These are phyloP conservation scores for Ochotona princeps DNA, from an alignment of 2,113 vertebrate genomes.

Conservation along the genomic window DNA sequence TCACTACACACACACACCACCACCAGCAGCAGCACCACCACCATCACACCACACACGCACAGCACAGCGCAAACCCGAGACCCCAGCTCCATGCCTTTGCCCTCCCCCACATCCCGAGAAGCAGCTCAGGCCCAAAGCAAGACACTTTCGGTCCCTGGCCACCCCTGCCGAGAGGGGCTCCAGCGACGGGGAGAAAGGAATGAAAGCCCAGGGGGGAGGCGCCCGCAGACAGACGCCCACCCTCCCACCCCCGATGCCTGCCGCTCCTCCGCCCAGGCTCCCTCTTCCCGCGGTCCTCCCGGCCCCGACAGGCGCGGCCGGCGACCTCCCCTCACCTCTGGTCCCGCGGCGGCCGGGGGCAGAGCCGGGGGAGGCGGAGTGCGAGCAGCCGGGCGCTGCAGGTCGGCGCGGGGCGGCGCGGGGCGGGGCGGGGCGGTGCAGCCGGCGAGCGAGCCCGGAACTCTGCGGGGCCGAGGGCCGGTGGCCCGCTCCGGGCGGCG, in stretches of 20 bases:
- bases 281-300: constrained; percentile 32
- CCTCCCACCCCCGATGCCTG: constrained; percentile 37
- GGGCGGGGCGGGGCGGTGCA: constrained; percentile 65
- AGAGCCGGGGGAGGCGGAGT: constrained; percentile 58
- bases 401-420: constrained; percentile 48
- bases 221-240: constrained; percentile 74
- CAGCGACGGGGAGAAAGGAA: constrained; percentile 66
- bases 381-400: constrained; percentile 65
- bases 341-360: constrained; percentile 59
- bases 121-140: constrained; percentile 70
- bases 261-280: not conserved
- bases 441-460: constrained; percentile 72
- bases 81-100: constrained; percentile 34
- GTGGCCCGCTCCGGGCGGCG: constrained; percentile 52
- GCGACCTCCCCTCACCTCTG: constrained; percentile 74
- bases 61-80: not conserved
- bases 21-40: no score
- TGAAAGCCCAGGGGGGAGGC: constrained; percentile 70
- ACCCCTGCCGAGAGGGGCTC: constrained; percentile 34
- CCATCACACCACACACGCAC: not conserved
- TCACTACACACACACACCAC: not conserved
- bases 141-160: constrained; percentile 57
- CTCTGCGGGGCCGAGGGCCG: constrained; percentile 63
- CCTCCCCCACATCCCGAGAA: constrained; percentile 55
- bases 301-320: not conserved